phyloP scores from a whole-genome alignment of 2,888 invertebrate genomes.

The Lymantria dispar region DNA sequence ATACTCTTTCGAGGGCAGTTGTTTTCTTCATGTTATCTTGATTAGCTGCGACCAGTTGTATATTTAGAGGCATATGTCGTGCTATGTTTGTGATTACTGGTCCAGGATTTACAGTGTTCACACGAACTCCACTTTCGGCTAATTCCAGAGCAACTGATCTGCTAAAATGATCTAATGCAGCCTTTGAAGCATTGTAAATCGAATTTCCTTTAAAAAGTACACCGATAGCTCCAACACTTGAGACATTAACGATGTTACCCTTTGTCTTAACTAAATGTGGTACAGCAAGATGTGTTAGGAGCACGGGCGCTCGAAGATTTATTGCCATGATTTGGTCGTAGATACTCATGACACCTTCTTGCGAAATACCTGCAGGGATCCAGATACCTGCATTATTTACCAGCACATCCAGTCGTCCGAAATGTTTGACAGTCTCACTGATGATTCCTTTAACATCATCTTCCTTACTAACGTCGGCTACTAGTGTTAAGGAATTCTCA shows the following conservation, averaged over 20 bases:
- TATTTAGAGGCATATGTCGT: background rate
- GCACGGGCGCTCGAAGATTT: background rate
- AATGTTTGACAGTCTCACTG: conserved; percentile 2
- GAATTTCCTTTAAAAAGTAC: conserved; percentile 1
- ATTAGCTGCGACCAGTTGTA: background rate
- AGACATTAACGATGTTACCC: background rate
- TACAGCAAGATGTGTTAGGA: background rate
- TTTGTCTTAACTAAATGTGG: background rate
- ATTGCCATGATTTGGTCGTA: conserved; percentile 10
- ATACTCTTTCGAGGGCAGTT: conserved; percentile 3
- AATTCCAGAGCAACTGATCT: conserved; percentile 89
- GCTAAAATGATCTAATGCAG: conserved; percentile 5
- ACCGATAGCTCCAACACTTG: conserved; percentile 15
- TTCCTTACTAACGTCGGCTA: conserved; percentile 8
- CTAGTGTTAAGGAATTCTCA: background rate
- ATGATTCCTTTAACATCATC: conserved; percentile 7
- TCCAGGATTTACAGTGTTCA: conserved; percentile 90
- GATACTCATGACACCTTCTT: background rate
- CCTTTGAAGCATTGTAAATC: conserved; percentile 29
- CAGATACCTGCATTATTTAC: conserved; percentile 21
- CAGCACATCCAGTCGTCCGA: conserved; percentile 13
- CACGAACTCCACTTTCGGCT: conserved; percentile 86
- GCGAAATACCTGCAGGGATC: background rate
- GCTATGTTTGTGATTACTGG: conserved; percentile 8
- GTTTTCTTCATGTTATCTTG: background rate